Percentiles rank a stretch among this genome's conserved stretches.
Evolutionary conservation across 2,888 invertebrate genomes (phyloP).

Genomic region (Epistrophe eligans): DNA sequence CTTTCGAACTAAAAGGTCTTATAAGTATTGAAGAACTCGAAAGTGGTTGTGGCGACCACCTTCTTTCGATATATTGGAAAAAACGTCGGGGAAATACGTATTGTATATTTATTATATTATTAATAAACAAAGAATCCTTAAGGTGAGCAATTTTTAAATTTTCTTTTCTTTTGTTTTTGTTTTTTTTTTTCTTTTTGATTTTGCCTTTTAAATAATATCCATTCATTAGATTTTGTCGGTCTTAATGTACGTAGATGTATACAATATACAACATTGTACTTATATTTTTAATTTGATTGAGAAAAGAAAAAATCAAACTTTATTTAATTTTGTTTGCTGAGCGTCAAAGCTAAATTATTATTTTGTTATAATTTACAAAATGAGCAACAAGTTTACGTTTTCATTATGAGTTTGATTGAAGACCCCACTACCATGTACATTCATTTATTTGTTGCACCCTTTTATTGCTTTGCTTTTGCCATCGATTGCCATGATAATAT

Average conservation of each 20-base stretch:
- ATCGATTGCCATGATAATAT: neutral
- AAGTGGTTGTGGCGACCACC: conserved; percentile 49
- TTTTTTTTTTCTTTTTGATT: conserved; percentile 65
- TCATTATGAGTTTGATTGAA: neutral
- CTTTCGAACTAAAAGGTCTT: neutral
- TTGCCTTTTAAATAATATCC: conserved; percentile 52
- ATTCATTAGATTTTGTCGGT: conserved; percentile 17
- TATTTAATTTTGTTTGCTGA: neutral
- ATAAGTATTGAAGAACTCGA: neutral
- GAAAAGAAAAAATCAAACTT: neutral
- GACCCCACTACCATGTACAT: neutral
- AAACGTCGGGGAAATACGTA: conserved; percentile 10
- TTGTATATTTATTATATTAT: neutral
- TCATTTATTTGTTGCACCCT: neutral
- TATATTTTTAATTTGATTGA: neutral
- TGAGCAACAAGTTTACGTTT: conserved; percentile 6
- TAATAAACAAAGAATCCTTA: conserved; percentile 29
- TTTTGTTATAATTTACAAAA: conserved; percentile 1
- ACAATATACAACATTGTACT: neutral
- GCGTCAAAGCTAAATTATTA: neutral
- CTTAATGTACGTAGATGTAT: neutral
- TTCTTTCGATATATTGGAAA: conserved; percentile 11
- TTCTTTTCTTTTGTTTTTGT: conserved; percentile 11
- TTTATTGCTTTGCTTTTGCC: neutral
- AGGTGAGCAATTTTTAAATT: conserved; percentile 46